Evolutionary conservation across 1,140 invertebrate species (phyloP).

Genomic region (Liolophura sinensis): DNA sequence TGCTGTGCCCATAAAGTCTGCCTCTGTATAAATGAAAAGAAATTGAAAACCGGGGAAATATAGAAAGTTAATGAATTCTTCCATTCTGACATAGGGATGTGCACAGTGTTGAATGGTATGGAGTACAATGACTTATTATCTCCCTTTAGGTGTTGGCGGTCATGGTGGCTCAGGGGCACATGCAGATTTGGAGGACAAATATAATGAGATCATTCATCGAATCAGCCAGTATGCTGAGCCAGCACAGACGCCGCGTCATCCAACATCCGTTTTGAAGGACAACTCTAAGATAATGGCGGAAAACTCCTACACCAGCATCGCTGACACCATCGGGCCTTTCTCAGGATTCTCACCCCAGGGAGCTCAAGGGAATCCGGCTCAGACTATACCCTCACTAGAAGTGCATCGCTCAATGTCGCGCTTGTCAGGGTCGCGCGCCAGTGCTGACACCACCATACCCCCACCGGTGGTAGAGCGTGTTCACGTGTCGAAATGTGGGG

Average conservation of each 20-base stretch:
- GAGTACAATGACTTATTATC: too few species aligned
- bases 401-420: background rate
- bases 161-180: slow-evolving; percentile 61
- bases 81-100: too few species aligned
- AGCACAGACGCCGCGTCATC: slow-evolving; percentile 27
- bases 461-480: slow-evolving; percentile 21
- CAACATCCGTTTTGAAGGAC: slow-evolving; percentile 9
- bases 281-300: background rate
- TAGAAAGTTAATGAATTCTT: too few species aligned
- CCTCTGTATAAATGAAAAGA: too few species aligned
- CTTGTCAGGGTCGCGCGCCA: background rate
- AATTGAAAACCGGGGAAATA: too few species aligned
- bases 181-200: slow-evolving; percentile 58
- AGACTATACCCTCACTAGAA: slow-evolving; percentile 13
- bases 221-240: slow-evolving; percentile 37
- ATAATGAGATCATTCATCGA: slow-evolving; percentile 55
- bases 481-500: slow-evolving; percentile 36
- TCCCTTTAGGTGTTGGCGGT: slow-evolving; percentile 56
- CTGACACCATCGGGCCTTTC: background rate
- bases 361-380: background rate
- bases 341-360: slow-evolving; percentile 3
- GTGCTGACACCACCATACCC: slow-evolving; percentile 1
- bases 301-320: background rate
- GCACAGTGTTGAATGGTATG: too few species aligned
- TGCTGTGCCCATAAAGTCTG: too few species aligned